Evolutionary conservation across 2,888 invertebrate genomes (phyloP).

Genomic region (Eilema sororculum): DNA sequence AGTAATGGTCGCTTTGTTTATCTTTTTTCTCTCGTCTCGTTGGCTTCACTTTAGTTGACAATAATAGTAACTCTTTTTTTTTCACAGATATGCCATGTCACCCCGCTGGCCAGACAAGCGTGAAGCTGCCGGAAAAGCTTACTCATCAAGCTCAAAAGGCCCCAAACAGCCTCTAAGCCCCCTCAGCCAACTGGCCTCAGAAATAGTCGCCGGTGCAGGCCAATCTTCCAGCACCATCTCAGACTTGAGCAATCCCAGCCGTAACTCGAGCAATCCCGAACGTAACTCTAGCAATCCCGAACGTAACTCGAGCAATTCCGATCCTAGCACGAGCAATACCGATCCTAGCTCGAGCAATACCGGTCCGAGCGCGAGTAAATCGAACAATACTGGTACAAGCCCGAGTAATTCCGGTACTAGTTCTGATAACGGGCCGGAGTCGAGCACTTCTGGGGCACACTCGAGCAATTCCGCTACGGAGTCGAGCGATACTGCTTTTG

Average conservation of each 20-base stretch:
- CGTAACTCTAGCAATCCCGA: background rate
- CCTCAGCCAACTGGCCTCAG: conserved; percentile 11
- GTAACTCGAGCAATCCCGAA: background rate
- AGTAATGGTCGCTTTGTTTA: no score
- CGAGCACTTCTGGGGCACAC: background rate
- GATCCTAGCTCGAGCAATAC: background rate
- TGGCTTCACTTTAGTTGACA: no score
- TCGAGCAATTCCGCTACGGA: background rate
- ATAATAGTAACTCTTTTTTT: background rate
- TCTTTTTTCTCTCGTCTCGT: no score
- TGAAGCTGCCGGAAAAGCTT: conserved; percentile 18
- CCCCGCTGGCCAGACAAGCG: conserved; percentile 44
- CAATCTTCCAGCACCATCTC: background rate
- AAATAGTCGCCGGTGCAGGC: conserved; percentile 3
- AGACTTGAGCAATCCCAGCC: background rate
- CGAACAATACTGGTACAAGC: background rate
- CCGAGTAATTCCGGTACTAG: background rate
- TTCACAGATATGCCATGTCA: conserved; percentile 31
- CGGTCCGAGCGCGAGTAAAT: background rate
- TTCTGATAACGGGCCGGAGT: background rate
- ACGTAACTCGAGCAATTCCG: background rate
- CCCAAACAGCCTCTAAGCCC: conserved; percentile 6
- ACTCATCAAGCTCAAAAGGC: background rate
- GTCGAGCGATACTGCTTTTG: background rate
- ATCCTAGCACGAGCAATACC: background rate